Percentiles rank a stretch among this genome's conserved stretches.
Conservation (phyloP, 2,888 invertebrate genomes). For the Philopedon plagiatum region DNA sequence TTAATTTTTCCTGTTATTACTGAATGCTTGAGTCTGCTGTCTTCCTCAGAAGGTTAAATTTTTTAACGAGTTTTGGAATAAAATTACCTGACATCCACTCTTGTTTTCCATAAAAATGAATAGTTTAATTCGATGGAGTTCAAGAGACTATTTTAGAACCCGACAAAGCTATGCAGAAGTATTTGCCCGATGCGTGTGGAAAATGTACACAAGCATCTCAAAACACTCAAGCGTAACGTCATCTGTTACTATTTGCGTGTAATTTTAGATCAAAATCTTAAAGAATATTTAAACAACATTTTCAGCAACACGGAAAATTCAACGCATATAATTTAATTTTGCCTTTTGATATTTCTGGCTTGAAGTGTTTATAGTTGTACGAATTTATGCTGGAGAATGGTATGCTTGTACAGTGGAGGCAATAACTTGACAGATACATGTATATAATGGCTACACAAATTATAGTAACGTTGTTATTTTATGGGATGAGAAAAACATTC, state of each 20-base stretch:
- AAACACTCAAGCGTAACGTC: background rate
- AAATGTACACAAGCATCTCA: background rate
- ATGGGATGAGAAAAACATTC: too few relatives aligned
- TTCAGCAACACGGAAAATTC: slow-evolving; percentile 14
- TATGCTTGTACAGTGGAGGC: slow-evolving; percentile 6
- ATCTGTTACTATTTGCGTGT: slow-evolving; percentile 13
- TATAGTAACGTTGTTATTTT: too few relatives aligned
- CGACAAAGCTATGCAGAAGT: too few relatives aligned
- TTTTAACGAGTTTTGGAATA: too few relatives aligned
- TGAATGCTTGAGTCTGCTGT: too few relatives aligned
- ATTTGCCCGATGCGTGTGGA: too few relatives aligned
- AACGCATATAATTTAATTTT: slow-evolving; percentile 20
- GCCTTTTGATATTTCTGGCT: slow-evolving; percentile 30
- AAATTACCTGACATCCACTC: too few relatives aligned
- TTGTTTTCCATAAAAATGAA: too few relatives aligned
- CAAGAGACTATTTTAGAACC: too few relatives aligned
- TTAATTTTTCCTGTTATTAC: too few relatives aligned
- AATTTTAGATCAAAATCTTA: slow-evolving; percentile 14
- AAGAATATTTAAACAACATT: slow-evolving; percentile 8
- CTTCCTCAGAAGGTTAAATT: too few relatives aligned
- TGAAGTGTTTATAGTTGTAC: slow-evolving; percentile 31
- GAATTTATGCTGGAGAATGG: slow-evolving; percentile 8
- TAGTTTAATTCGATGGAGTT: too few relatives aligned
- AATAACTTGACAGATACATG: background rate
- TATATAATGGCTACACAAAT: background rate